Percentiles rank a stretch among this genome's conserved stretches.
phyloP scores from a whole-genome alignment of 2,113 vertebrate genomes.

The Oenanthe oenanthe region DNA sequence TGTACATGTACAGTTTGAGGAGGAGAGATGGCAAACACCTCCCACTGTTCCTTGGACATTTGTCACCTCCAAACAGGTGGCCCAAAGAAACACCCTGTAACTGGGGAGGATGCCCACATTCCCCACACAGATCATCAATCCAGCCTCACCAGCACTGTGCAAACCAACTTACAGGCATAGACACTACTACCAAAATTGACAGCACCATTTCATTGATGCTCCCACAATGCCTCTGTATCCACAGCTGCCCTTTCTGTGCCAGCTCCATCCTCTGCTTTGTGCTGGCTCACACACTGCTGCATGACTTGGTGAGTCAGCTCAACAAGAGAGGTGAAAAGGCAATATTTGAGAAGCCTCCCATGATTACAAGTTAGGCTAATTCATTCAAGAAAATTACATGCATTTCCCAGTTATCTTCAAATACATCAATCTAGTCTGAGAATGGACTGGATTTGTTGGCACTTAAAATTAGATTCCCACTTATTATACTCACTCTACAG shows the following conservation, averaged over 20 bases:
- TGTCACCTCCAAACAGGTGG: background rate
- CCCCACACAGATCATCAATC: background rate
- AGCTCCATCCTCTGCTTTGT: background rate
- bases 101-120: background rate
- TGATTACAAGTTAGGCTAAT: slow-evolving; percentile 5
- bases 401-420: background rate
- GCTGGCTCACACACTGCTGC: fast-evolving
- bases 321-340: background rate
- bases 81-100: fast-evolving
- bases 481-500: background rate
- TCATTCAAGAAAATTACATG: background rate
- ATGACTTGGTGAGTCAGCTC: background rate
- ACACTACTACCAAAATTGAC: background rate
- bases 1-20: fast-evolving
- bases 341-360: background rate
- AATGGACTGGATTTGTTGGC: background rate
- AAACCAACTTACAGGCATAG: background rate
- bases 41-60: background rate
- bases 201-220: background rate
- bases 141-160: background rate
- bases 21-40: background rate
- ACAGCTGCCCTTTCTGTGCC: background rate
- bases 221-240: background rate
- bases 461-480: background rate
- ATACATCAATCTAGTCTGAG: background rate